These are phyloP conservation scores for Okapia johnstoni DNA, from an alignment of 2,113 vertebrate genomes.

Conservation along the genomic window DNA sequence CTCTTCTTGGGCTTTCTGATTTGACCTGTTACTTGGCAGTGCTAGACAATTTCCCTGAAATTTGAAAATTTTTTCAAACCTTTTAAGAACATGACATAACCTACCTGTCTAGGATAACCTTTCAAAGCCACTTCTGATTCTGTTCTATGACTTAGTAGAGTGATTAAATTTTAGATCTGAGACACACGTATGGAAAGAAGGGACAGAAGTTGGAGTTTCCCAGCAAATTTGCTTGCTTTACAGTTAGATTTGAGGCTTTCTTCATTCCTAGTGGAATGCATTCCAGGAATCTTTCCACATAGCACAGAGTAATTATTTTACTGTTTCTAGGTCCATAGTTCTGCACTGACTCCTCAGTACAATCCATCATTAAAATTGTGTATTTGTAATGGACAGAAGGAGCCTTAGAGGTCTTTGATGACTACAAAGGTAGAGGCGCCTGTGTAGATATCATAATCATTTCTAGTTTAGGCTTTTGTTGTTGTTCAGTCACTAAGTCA, in stretches of 20 bases:
- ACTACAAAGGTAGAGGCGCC: neutral
- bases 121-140: conserved; percentile 57
- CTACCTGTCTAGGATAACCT: conserved; percentile 63
- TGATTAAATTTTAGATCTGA: conserved; percentile 44
- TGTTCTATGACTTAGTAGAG: conserved; percentile 39
- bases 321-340: neutral
- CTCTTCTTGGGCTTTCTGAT: conserved; percentile 54
- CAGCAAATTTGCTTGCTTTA: neutral
- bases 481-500: neutral
- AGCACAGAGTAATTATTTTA: neutral
- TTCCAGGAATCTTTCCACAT: neutral
- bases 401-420: neutral
- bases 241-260: neutral
- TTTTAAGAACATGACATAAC: conserved; percentile 57
- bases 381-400: neutral
- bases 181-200: neutral
- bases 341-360: neutral
- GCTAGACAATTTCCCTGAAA: conserved; percentile 56
- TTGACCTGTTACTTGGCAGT: conserved; percentile 68
- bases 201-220: neutral
- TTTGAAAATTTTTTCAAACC: conserved; percentile 64
- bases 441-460: neutral
- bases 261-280: neutral
- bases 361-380: neutral
- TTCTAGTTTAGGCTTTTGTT: neutral